A percentile compares a stretch with the other conserved stretches of the same genome.
Evolutionary conservation across 2,113 vertebrate genomes (phyloP).

Genomic region (Erythrocercus mccallii): DNA sequence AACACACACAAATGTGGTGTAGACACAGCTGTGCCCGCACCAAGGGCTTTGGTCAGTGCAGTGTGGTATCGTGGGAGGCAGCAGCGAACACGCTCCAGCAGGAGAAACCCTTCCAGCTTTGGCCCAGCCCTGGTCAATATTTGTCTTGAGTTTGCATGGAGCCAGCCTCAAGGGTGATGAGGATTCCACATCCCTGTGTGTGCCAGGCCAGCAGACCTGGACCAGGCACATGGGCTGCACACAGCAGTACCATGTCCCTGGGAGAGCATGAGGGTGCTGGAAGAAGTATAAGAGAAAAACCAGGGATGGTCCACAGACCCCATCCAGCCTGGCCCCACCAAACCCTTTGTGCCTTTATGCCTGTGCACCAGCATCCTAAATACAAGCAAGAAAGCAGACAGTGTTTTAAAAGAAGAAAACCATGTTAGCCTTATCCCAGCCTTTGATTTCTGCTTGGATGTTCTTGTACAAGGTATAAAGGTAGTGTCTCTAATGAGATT

Average conservation of each 20-base stretch:
- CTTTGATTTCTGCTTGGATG: conserved; percentile 50
- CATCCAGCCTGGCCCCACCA: not conserved
- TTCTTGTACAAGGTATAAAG: conserved; percentile 42
- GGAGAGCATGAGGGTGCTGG: not conserved
- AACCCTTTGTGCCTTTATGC: not conserved
- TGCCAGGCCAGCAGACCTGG: not conserved
- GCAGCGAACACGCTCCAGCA: not conserved
- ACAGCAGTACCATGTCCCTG: fast-evolving
- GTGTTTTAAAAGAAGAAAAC: conserved; percentile 2
- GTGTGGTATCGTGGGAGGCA: conserved; percentile 23
- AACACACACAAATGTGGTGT: conserved; percentile 30
- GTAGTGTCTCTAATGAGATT: conserved; percentile 67
- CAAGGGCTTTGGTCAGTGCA: conserved; percentile 22
- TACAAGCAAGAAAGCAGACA: not conserved
- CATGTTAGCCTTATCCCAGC: not conserved
- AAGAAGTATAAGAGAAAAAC: not conserved
- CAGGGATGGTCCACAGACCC: not conserved
- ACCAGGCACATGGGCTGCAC: not conserved
- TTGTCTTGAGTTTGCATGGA: not conserved
- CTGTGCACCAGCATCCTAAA: not conserved
- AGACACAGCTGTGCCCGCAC: conserved; percentile 57
- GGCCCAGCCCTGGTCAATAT: not conserved
- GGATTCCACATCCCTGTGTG: fast-evolving
- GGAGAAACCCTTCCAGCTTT: conserved; percentile 5
- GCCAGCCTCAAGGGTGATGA: fast-evolving